Conservation (phyloP, 2,113 vertebrate genomes). For the Cnemophilus loriae region DNA sequence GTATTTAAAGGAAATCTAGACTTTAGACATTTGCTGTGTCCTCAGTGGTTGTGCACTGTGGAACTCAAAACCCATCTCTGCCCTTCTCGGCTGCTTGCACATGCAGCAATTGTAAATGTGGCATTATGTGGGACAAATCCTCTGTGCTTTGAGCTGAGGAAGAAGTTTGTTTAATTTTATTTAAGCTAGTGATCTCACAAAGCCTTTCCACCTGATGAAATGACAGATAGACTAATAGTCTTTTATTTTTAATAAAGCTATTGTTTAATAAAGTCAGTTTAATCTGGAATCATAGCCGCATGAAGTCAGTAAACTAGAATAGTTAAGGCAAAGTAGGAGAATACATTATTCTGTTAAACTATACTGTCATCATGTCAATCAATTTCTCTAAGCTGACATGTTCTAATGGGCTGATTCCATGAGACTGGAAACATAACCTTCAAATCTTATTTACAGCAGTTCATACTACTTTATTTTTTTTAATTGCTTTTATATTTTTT, state of each 20-base stretch:
- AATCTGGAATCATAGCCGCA: neutral
- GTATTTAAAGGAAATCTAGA: neutral
- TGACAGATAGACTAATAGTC: neutral
- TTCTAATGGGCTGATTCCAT: neutral
- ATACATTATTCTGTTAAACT: neutral
- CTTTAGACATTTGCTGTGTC: neutral
- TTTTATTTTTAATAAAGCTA: neutral
- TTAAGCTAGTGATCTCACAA: neutral
- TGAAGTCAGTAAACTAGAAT: neutral
- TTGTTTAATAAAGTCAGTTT: neutral
- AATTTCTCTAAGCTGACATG: neutral
- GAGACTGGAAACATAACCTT: neutral
- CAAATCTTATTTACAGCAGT: neutral
- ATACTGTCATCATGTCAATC: neutral
- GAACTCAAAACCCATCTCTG: neutral
- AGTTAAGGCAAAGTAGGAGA: neutral
- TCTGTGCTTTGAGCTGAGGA: neutral
- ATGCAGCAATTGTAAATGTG: neutral
- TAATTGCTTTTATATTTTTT: neutral
- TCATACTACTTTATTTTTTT: neutral
- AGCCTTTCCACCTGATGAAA: neutral
- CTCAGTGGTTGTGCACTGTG: neutral
- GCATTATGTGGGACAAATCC: neutral
- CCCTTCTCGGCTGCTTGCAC: neutral
- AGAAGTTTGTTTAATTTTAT: neutral